Base-by-base conservation (phyloP, 2,113 vertebrate genomes). In the Entosphenus tridentatus region DNA sequence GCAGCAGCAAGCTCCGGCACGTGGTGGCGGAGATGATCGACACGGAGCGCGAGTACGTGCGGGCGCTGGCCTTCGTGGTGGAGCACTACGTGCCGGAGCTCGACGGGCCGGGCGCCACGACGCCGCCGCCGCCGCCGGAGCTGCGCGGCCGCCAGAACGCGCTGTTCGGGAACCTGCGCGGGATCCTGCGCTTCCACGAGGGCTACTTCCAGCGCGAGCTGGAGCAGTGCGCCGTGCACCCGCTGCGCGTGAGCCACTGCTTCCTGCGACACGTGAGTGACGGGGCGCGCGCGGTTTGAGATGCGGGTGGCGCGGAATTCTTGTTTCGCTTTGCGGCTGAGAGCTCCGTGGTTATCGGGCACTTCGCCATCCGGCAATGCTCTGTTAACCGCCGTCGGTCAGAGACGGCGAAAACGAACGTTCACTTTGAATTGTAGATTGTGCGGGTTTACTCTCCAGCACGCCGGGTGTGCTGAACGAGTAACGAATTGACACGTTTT, bases 141-240 rank as follows among this genome's bases (percentile, higher is more conserved):
- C 86, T 97, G 71, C 76, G 91, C 1, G 91, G 93, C 1, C 88
- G 95, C 70, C 84, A 87, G 14, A 82, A 82, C 0, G 80, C 87
- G 76, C 81, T 96, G 13, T 97, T 97, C 14, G 90, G 93, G 7
- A 97, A 97, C 79, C 79, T 96, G 77, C 87, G 95, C 82, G 95
- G 93, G 21, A 81, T 97, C 55, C 80, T 85, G 1, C 87, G 89
- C 76, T 96, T 97, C 77, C 93, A 97, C 78, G 83, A 78, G 69
- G 86, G 93, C 70, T 93, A 90, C 75, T 97, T 97, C 80, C 78
- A 95, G 12, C 78, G 79, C 56, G 93, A 97, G 77, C 82, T 97
- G 9, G 91, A 96, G 79, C 84, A 84, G 76, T 97, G 91, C 74
- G 86, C 82, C 73, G 87, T 80, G 73, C 89, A 93, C 71, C 93